A percentile compares a stretch with the other conserved stretches of the same genome.
Evolutionary conservation across 2,113 vertebrate genomes (phyloP).

Genomic region (Verasper variegatus): DNA sequence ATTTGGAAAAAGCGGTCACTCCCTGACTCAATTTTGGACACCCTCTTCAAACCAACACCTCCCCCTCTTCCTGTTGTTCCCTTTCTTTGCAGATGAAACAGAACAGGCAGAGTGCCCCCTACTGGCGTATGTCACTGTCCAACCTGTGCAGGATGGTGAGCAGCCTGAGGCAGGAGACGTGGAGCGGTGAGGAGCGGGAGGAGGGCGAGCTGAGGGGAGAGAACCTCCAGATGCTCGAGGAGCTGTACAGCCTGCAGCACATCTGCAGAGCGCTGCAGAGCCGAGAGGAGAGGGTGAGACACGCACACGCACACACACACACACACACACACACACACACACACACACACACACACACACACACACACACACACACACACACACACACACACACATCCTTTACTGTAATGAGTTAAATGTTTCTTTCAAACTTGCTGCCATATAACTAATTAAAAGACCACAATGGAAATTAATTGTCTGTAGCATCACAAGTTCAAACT

Average conservation of each 20-base stretch:
- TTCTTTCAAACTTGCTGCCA: too few relatives aligned
- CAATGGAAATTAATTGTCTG: too few relatives aligned
- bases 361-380: not conserved
- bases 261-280: constrained; percentile 89
- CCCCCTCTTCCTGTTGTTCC: not conserved
- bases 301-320: not conserved
- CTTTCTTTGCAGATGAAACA: constrained; percentile 65
- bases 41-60: not conserved
- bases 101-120: constrained; percentile 85
- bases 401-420: not conserved
- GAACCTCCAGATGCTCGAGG: constrained; percentile 85
- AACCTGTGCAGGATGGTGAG: constrained; percentile 88
- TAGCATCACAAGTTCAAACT: too few relatives aligned
- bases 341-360: not conserved
- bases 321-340: not conserved
- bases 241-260: constrained; percentile 87
- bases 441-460: too few relatives aligned
- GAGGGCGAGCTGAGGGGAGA: constrained; percentile 80
- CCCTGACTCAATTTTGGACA: not conserved
- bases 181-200: constrained; percentile 66
- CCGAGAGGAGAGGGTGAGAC: constrained; percentile 85
- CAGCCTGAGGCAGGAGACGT: constrained; percentile 69
- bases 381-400: not conserved
- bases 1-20: not conserved
- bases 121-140: constrained; percentile 90